Evolutionary conservation across 2,797 vertebrate species (phyloP).

Genomic region (Clamator glandarius): DNA sequence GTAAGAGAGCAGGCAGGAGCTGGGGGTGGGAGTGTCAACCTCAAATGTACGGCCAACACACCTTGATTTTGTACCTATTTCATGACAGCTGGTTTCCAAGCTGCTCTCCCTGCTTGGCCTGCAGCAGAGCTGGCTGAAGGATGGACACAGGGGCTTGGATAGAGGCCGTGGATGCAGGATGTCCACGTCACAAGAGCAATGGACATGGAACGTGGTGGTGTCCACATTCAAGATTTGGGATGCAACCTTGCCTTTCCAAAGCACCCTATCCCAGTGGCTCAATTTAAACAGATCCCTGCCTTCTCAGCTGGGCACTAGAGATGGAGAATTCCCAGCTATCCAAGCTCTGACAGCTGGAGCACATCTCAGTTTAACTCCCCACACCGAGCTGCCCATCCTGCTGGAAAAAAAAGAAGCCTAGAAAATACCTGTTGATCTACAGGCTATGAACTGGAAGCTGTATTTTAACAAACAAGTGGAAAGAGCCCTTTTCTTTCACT

Average conservation of each 20-base stretch:
- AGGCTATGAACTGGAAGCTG: not conserved
- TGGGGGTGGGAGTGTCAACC: no score
- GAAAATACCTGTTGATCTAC: constrained; percentile 37
- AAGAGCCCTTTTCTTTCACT: not conserved
- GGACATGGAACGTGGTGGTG: not conserved
- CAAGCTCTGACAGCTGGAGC: rapidly evolving
- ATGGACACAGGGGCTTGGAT: rapidly evolving
- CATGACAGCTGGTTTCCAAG: no score
- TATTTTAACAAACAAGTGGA: constrained; percentile 16
- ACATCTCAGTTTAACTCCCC: not conserved
- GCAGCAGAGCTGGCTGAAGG: not conserved
- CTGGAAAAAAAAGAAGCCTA: not conserved
- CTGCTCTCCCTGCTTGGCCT: not conserved
- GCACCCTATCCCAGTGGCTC: not conserved
- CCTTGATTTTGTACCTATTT: no score
- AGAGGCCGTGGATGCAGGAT: rapidly evolving
- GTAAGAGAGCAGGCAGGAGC: no score
- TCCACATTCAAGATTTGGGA: rapidly evolving
- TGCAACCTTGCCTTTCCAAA: not conserved
- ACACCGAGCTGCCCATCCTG: not conserved
- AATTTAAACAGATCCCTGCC: not conserved
- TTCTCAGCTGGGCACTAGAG: rapidly evolving
- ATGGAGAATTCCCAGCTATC: not conserved
- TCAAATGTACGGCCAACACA: no score
- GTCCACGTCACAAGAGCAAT: rapidly evolving